Evolutionary conservation across 2,113 vertebrate species (phyloP).

Genomic region (Apaloderma vittatum): DNA sequence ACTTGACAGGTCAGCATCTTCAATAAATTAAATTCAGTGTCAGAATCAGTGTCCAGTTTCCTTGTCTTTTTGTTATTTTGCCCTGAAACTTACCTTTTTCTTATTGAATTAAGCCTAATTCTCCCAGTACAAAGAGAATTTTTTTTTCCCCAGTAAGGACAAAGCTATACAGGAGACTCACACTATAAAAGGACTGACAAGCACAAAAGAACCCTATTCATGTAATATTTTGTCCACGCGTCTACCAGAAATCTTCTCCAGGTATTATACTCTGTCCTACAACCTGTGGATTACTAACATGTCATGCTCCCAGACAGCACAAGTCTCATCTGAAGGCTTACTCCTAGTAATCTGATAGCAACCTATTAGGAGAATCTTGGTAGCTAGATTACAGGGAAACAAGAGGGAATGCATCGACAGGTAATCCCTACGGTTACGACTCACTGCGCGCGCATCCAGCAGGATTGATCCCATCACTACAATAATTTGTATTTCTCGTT

Average conservation of each 20-base stretch:
- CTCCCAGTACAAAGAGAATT: too few relatives aligned
- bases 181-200: neutral
- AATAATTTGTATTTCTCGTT: neutral
- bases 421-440: neutral
- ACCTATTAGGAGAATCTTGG: neutral
- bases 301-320: neutral
- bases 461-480: neutral
- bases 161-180: neutral
- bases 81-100: constrained; percentile 31
- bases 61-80: constrained; percentile 41
- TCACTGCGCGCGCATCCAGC: neutral
- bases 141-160: neutral
- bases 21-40: constrained; percentile 52
- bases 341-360: neutral
- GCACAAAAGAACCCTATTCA: neutral
- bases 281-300: neutral
- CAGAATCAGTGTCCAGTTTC: constrained; percentile 26
- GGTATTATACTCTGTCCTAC: neutral
- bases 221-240: fast-evolving
- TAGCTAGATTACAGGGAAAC: neutral
- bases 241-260: neutral
- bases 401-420: neutral
- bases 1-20: constrained; percentile 39
- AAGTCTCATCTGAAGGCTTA: neutral
- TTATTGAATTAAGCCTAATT: neutral